Evolutionary conservation across 1,140 invertebrate genomes (phyloP), one percentile per base, ranked within the genome.

Genomic region (Acromyrmex echinatior): DNA sequence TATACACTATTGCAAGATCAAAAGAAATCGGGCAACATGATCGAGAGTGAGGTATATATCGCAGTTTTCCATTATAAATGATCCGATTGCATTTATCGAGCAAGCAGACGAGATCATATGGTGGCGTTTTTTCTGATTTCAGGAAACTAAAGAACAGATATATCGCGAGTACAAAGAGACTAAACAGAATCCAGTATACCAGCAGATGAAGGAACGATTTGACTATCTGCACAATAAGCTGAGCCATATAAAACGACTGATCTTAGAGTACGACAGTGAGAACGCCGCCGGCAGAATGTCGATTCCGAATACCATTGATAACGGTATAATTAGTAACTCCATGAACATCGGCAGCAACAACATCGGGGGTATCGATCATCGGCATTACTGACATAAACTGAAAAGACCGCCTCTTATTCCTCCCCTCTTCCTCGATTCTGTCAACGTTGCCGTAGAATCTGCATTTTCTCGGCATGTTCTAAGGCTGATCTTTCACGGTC

Each of bases 151-250:
- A 97, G 94, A 97, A 56, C 97, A 97, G 95, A 99, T 99, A 92
- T 94, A 98, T 65, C 95, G 96, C 28, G 98, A 98, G 95, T 99
- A 99, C 95, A 95, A 97, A 87, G 96, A 97, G 82, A 97, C 97
- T 89, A 98, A 98, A 94, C 96, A 96, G 91, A 97, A 98, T 95
- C 94, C 95, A 4, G 96, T 96, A 70, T 98, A 98, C 92, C 96
- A 97, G 90, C 96, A 97, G 85, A 96, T 97, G 87, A 97, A 97
- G 94, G 95, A 96, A 91, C 96, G 98, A 85, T 98, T 98, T 94
- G 96, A 98, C 86, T 98, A 98, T 95, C 96, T 99, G 89, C 98
- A 99, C 93, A 97, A 97, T 73, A 99, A 99, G 94, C 96, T 99
- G 94, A 97, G 97, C 86, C 97, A 99, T 94, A 98, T 99, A 93